Percentiles rank a stretch among this genome's conserved stretches.
phyloP scores from a whole-genome alignment of 2,888 invertebrate species.

The Heliconius ismenius region DNA sequence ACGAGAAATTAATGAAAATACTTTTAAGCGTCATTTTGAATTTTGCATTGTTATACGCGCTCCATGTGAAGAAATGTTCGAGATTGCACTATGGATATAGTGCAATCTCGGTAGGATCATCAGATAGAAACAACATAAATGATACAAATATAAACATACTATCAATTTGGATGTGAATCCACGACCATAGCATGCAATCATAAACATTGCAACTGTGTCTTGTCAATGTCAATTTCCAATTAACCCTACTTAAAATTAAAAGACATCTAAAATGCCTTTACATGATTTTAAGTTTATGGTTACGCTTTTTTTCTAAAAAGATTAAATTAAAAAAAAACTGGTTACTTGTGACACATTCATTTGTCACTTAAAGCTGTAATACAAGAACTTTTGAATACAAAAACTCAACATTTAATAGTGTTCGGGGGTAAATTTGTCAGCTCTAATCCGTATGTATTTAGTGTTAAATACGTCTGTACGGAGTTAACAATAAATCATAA shows the following conservation, averaged over 20 bases:
- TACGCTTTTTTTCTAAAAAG: neutral
- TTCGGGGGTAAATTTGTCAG: slow-evolving; percentile 4
- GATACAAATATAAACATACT: neutral
- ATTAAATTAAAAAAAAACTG: neutral
- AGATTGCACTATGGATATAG: too few relatives aligned
- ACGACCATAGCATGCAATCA: neutral
- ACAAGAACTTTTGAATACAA: slow-evolving; percentile 1
- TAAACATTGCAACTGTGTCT: neutral
- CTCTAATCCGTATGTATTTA: slow-evolving; percentile 13
- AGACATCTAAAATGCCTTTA: neutral
- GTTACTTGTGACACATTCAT: neutral
- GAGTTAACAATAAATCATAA: slow-evolving; percentile 45
- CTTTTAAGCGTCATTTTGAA: too few relatives aligned
- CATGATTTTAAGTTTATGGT: neutral
- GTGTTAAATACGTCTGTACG: slow-evolving; percentile 3
- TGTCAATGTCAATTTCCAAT: neutral
- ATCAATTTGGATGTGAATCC: neutral
- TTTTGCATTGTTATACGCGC: too few relatives aligned
- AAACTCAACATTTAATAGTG: neutral
- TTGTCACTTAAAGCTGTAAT: neutral
- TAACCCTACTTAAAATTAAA: neutral
- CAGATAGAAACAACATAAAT: neutral
- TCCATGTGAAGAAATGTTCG: neutral
- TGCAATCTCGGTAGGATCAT: too few relatives aligned
- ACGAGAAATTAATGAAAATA: too few relatives aligned